Base-by-base conservation (phyloP, 2,797 vertebrate species). In the Anas georgica region DNA sequence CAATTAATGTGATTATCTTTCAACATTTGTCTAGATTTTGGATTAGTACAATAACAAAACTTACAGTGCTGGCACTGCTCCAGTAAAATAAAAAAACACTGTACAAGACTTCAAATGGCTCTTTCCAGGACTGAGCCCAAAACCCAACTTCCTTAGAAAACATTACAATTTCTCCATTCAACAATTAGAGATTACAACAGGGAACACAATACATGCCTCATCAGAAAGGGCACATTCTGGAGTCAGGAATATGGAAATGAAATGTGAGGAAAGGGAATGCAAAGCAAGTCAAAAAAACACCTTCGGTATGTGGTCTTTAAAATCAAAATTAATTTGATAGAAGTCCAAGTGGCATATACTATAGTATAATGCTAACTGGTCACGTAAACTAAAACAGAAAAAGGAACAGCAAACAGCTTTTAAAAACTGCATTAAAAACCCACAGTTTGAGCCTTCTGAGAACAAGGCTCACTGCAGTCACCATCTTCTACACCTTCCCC, bases 1-100 rank as follows among this genome's bases (percentile, higher is more conserved):
- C 54, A 79, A n/a, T 79, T 83, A 86, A 92, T 31, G 26, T 74
- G 64, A 92, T 90, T 90, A 67, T 59, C 41, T 94, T 86, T 69
- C 83, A 70, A 84, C 16, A 56, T 91, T 92, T 84, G 66, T 60
- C 77, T 86, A 52, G 29, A 31, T 76, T 88, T 82, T 14, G 1
- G 46, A 76, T 91, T 88, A 83, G 26, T 43, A 79, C 17, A 66
- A 7, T 73, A 83, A 50, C 7, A 17, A 25, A 83, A 81, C 23
- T 23, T 15, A 58, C 31, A n/a, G 6, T 26, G 31, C 28, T 64
- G 21, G 35, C 62, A 50, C n/a, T 75, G 50, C 54, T 79, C 75
- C 43, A 91, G 5, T 25, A n/a, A 69, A 86, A 70, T 9, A 59
- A 76, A 72, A 82, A 82, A 66, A 26, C 35, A 60, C 31, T 13